These are phyloP conservation scores for Polydrusus pterygomalis DNA, from an alignment of 2,888 invertebrate species.

Conservation along the genomic window DNA sequence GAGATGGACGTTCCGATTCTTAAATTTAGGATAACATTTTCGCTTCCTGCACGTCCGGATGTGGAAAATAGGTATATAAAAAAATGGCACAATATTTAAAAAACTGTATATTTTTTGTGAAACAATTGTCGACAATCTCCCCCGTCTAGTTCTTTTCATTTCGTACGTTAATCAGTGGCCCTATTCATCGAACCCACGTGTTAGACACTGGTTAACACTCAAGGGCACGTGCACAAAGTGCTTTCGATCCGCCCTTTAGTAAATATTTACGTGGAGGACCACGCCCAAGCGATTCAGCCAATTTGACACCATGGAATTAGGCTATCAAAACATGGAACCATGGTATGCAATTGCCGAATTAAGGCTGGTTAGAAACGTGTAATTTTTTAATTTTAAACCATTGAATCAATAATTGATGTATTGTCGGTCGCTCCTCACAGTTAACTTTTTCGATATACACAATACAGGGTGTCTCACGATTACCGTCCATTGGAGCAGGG, in stretches of 20 bases:
- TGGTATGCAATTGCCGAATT: not conserved
- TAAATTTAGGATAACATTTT: conserved; percentile 57
- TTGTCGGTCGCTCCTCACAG: no score
- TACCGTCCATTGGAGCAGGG: no score
- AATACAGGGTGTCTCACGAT: no score
- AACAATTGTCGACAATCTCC: no score
- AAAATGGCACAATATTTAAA: not conserved
- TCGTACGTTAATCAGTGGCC: conserved; percentile 23
- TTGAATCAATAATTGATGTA: no score
- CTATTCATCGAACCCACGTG: conserved; percentile 24
- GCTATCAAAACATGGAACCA: conserved; percentile 19
- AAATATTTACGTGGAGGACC: conserved; percentile 50
- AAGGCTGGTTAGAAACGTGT: conserved; percentile 8
- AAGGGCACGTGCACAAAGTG: conserved; percentile 38
- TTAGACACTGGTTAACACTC: conserved; percentile 36
- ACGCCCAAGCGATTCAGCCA: conserved; percentile 53
- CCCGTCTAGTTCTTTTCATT: conserved; percentile 6
- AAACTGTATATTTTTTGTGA: not conserved
- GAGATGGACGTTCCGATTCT: conserved; percentile 59
- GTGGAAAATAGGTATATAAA: not conserved
- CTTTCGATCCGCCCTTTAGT: conserved; percentile 38
- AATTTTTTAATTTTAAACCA: conserved; percentile 17
- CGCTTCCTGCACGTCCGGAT: conserved; percentile 38
- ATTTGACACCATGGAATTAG: conserved; percentile 48
- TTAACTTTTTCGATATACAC: no score